These are phyloP conservation scores for Craseonycteris thonglongyai DNA, from an alignment of 2,113 vertebrate genomes.

Conservation along the genomic window DNA sequence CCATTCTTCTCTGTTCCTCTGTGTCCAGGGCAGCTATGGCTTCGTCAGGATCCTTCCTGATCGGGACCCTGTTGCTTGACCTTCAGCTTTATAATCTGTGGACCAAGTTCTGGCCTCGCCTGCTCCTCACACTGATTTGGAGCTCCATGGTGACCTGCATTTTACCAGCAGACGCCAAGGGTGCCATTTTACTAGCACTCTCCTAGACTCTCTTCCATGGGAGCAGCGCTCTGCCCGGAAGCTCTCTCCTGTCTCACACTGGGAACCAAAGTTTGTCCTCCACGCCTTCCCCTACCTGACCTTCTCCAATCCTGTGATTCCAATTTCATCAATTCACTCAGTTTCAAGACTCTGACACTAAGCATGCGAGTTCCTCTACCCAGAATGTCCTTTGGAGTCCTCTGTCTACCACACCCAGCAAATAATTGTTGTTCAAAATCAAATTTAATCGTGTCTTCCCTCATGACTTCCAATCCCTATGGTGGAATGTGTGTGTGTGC, in stretches of 20 bases:
- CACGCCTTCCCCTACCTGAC: no score
- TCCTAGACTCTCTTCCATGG: background rate
- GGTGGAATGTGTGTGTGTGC: background rate
- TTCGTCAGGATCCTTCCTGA: background rate
- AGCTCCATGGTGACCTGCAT: accelerated
- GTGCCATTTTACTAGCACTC: no score
- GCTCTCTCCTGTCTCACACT: background rate
- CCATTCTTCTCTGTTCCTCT: no score
- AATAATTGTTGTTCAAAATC: background rate
- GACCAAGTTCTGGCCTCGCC: background rate
- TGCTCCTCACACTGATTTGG: background rate
- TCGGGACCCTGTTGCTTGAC: background rate
- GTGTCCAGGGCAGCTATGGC: background rate
- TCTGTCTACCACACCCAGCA: background rate
- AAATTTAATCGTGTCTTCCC: background rate
- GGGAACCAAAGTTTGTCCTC: background rate
- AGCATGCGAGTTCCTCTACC: background rate
- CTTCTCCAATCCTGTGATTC: background rate
- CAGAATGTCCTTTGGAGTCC: background rate
- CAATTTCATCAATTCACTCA: background rate
- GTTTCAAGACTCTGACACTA: background rate
- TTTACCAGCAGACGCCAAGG: background rate
- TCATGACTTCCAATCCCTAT: background rate
- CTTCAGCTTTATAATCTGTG: background rate
- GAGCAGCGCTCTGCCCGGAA: background rate